phyloP scores from a whole-genome alignment of 2,113 vertebrate species.

The Malurus cyaneus region DNA sequence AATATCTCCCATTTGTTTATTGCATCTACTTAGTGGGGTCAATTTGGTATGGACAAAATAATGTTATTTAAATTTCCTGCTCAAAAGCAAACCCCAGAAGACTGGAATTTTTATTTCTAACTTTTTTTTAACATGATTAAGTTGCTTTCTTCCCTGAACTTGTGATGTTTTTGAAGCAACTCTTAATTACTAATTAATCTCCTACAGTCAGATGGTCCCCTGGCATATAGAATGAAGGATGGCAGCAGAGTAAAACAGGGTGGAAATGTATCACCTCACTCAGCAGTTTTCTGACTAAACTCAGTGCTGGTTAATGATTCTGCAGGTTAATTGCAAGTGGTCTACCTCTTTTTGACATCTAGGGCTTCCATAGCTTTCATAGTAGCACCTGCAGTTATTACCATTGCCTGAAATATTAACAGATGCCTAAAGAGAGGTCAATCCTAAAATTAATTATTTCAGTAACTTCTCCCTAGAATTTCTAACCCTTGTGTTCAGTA shows the following conservation, averaged over 20 bases:
- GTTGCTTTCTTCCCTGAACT: background rate
- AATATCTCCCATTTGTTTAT: conserved; percentile 58
- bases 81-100: background rate
- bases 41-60: background rate
- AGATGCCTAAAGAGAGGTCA: background rate
- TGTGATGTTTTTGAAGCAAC: background rate
- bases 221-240: background rate
- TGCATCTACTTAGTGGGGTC: conserved; percentile 22
- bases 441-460: background rate
- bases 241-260: background rate
- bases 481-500: background rate
- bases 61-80: background rate
- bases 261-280: background rate
- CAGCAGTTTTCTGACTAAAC: background rate
- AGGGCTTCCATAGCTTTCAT: background rate
- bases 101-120: background rate
- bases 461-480: background rate
- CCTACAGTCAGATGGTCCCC: background rate
- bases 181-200: conserved; percentile 38
- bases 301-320: background rate
- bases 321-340: background rate
- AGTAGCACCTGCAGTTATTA: background rate
- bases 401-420: background rate
- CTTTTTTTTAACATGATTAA: background rate
- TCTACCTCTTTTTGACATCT: accelerated